phyloP scores from a whole-genome alignment of 2,113 vertebrate genomes.

The Oceanites oceanicus region DNA sequence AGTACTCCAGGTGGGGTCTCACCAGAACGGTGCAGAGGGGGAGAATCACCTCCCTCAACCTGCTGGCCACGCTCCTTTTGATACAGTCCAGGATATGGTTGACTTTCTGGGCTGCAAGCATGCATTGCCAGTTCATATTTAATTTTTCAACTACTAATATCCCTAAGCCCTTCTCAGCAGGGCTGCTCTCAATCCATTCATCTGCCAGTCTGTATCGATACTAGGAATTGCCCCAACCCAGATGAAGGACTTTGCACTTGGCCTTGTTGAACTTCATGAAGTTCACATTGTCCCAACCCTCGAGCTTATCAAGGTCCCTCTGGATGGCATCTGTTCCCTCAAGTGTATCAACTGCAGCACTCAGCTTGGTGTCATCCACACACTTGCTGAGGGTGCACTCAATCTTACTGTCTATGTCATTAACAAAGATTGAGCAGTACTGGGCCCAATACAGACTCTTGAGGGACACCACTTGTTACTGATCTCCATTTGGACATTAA shows the following conservation, averaged over 20 bases:
- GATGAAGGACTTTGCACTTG: background rate
- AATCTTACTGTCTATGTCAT: background rate
- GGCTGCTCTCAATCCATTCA: background rate
- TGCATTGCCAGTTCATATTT: rapidly evolving
- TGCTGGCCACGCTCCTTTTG: rapidly evolving
- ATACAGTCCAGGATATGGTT: rapidly evolving
- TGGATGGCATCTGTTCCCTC: background rate
- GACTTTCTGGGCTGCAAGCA: background rate
- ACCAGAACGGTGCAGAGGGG: background rate
- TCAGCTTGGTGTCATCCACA: background rate
- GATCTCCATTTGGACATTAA: background rate
- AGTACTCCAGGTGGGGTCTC: background rate
- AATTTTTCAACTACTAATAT: background rate
- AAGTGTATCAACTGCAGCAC: background rate
- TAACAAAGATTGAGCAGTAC: background rate
- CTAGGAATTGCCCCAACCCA: background rate
- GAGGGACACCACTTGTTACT: background rate
- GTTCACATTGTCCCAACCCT: background rate
- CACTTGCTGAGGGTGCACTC: background rate
- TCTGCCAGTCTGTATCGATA: background rate
- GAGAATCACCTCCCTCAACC: rapidly evolving
- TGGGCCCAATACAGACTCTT: background rate
- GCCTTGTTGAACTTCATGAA: background rate
- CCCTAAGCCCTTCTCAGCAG: background rate
- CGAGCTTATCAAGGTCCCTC: background rate